Evolutionary conservation across 30 jellyfish, hydroid and myxozoan genomes (phyloP).

Genomic region (Hydractinia symbiolongicarpus): DNA sequence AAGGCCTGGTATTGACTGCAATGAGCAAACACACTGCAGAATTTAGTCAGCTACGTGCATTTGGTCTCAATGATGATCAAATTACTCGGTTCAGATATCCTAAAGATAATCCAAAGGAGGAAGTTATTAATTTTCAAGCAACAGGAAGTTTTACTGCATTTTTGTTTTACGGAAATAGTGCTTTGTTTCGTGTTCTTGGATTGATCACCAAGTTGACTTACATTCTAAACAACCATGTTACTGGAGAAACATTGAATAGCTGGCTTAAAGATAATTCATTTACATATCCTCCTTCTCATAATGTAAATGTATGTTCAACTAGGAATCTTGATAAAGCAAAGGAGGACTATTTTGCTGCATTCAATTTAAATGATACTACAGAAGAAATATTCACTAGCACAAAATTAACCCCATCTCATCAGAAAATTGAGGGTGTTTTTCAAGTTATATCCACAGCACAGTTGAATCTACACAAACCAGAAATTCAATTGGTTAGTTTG

Average conservation of each 20-base stretch:
- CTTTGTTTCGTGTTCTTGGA: constrained; percentile 19
- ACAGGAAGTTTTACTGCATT: not conserved
- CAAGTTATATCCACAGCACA: constrained; percentile 5
- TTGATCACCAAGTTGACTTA: not conserved
- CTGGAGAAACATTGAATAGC: constrained; percentile 20
- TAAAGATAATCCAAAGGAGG: not conserved
- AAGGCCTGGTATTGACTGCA: not conserved
- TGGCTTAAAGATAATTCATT: not conserved
- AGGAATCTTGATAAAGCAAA: not conserved
- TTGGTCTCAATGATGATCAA: constrained; percentile 2
- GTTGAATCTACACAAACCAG: not conserved
- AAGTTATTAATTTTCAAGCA: not conserved
- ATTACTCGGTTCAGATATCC: not conserved
- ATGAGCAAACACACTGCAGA: not conserved
- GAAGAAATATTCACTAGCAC: not conserved
- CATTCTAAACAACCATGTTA: constrained; percentile 4
- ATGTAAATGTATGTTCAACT: not conserved
- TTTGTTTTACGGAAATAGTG: constrained; percentile 16
- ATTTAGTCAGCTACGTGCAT: not conserved
- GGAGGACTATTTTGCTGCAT: not conserved
- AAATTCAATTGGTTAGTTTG: not conserved
- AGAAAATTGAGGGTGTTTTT: not conserved
- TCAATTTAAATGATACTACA: constrained; percentile 3
- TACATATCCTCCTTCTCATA: not conserved
- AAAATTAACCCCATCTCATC: not conserved